These are phyloP conservation scores for Ostrea denselamellosa DNA, from an alignment of 1,140 invertebrate species.

Conservation along the genomic window DNA sequence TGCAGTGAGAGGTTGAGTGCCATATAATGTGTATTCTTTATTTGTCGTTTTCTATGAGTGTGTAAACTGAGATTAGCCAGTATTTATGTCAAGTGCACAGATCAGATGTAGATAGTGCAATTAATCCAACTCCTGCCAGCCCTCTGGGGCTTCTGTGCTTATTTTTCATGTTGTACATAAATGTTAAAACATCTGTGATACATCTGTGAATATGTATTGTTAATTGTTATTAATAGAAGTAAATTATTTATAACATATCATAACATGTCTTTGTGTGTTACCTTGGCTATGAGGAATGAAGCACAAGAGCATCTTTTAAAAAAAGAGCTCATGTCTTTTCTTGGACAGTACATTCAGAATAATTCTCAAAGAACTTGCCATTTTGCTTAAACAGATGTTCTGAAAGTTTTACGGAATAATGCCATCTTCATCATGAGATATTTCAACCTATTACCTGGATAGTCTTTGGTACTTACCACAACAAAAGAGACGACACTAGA, in stretches of 20 bases:
- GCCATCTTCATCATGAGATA: too few relatives aligned
- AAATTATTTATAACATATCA: not conserved
- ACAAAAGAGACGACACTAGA: not conserved
- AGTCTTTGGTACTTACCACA: not conserved
- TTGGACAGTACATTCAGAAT: too few relatives aligned
- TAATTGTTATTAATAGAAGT: conserved; percentile 18
- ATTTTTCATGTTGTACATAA: conserved; percentile 8
- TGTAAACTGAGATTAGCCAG: conserved; percentile 35
- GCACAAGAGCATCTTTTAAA: too few relatives aligned
- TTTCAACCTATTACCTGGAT: too few relatives aligned
- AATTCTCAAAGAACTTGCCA: too few relatives aligned
- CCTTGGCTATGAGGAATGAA: too few relatives aligned
- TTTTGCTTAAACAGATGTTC: too few relatives aligned
- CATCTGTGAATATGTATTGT: not conserved
- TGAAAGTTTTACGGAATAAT: too few relatives aligned
- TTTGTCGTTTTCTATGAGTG: not conserved
- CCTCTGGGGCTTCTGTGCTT: not conserved
- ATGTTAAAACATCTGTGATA: conserved; percentile 28
- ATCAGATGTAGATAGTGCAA: conserved; percentile 21
- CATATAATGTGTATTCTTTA: conserved; percentile 12
- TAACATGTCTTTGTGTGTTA: not conserved
- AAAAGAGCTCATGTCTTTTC: too few relatives aligned
- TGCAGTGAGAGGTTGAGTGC: not conserved
- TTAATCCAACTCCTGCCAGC: not conserved
- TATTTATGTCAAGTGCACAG: not conserved